A percentile compares a stretch with the other conserved stretches of the same genome.
Conservation (phyloP, 1,140 invertebrate genomes). For the Reticulitermes speratus region DNA sequence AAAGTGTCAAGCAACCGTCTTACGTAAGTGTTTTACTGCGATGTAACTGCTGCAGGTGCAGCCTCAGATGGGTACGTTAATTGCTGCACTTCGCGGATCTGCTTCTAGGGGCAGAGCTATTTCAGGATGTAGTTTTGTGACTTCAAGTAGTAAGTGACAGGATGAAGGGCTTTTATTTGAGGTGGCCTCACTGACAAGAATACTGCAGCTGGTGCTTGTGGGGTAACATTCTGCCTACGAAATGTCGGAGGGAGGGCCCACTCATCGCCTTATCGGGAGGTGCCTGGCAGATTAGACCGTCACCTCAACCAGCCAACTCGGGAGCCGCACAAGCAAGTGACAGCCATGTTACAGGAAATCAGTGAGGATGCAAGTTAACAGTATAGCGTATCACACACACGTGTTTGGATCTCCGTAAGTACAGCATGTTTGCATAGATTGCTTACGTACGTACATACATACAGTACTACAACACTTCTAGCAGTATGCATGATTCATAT, state of each 20-base stretch:
- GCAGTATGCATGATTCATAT: too few species aligned
- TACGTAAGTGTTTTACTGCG: not conserved
- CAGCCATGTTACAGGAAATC: too few species aligned
- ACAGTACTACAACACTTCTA: too few species aligned
- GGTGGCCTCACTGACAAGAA: constrained; percentile 6
- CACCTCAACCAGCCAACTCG: not conserved
- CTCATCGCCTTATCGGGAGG: not conserved
- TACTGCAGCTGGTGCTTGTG: not conserved
- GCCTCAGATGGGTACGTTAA: not conserved
- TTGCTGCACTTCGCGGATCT: not conserved
- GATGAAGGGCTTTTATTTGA: not conserved
- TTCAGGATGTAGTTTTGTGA: not conserved
- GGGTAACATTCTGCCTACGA: not conserved
- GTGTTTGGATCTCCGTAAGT: too few species aligned
- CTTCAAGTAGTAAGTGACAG: not conserved
- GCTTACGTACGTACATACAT: too few species aligned
- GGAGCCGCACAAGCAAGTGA: not conserved
- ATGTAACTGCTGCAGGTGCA: not conserved
- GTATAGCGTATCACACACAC: too few species aligned
- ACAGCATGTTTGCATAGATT: too few species aligned
- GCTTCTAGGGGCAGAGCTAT: not conserved
- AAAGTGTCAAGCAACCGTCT: too few species aligned
- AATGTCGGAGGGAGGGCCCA: not conserved
- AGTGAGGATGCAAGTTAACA: too few species aligned
- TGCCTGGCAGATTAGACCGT: not conserved